A percentile compares a stretch with the other conserved stretches of the same genome.
phyloP scores from a whole-genome alignment of 2,113 vertebrate genomes.

The Mastomys coucha region DNA sequence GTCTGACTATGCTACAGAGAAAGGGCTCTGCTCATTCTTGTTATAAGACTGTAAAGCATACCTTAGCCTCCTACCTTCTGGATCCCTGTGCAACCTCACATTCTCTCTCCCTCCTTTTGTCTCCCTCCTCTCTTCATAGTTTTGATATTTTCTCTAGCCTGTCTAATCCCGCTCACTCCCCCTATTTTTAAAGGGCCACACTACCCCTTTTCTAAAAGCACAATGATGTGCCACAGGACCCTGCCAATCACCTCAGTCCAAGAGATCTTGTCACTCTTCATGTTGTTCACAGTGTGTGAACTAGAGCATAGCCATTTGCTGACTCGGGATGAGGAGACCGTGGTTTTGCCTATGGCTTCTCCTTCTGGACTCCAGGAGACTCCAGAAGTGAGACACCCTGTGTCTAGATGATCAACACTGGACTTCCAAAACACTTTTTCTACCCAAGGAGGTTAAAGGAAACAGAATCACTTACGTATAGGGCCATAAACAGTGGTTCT shows the following conservation, averaged over 20 bases:
- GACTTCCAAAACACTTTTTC: neutral
- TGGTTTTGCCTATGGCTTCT: neutral
- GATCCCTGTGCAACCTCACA: neutral
- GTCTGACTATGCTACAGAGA: neutral
- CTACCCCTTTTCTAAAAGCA: neutral
- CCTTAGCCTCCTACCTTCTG: neutral
- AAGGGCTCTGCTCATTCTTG: neutral
- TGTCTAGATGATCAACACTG: neutral
- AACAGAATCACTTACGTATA: neutral
- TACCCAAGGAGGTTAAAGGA: neutral
- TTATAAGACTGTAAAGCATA: no score
- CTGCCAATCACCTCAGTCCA: no score
- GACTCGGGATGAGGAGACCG: neutral
- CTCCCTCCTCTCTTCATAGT: no score
- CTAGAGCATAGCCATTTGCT: neutral
- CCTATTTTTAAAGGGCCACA: neutral
- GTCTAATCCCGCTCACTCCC: neutral
- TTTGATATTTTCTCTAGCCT: neutral
- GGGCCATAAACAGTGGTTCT: neutral
- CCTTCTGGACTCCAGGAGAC: neutral
- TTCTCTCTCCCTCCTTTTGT: neutral
- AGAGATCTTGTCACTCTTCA: neutral
- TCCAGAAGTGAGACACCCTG: neutral
- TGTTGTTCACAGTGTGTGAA: neutral
- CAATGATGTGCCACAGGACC: neutral